Conservation (phyloP, 2,113 vertebrate species). For the Pseudorasbora parva region DNA sequence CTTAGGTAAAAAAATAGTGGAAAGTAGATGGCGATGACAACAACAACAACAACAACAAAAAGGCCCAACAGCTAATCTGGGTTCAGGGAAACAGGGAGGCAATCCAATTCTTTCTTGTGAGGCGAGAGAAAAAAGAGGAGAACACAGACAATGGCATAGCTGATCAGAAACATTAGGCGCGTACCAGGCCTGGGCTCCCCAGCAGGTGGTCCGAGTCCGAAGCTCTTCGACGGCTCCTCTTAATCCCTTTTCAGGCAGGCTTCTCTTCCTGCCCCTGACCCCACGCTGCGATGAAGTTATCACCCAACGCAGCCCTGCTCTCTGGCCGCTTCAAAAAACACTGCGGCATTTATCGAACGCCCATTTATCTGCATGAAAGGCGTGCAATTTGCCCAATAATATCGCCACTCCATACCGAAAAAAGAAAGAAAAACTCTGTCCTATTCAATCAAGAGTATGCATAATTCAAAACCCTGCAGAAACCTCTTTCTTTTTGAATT, state of each 20-base stretch:
- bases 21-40: conserved; percentile 6
- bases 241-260: conserved; percentile 47
- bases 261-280: conserved; percentile 43
- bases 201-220: conserved; percentile 55
- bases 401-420: conserved; percentile 72
- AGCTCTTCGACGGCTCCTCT: conserved; percentile 31
- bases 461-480: conserved; percentile 78
- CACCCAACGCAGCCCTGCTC: conserved; percentile 90
- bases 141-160: conserved; percentile 52
- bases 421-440: conserved; percentile 73
- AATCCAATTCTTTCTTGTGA: conserved; percentile 25
- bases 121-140: conserved; percentile 12
- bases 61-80: conserved; percentile 45
- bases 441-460: conserved; percentile 85
- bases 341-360: conserved; percentile 83
- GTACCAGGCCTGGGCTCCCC: conserved; percentile 41
- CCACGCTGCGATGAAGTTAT: conserved; percentile 92
- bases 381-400: conserved; percentile 87
- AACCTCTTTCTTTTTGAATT: conserved; percentile 23
- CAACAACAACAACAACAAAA: not conserved
- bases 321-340: conserved; percentile 88
- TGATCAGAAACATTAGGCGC: conserved; percentile 46
- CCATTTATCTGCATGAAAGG: conserved; percentile 91
- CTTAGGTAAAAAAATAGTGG: not conserved
- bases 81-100: conserved; percentile 13